Conservation (phyloP, 2,888 invertebrate species). For the Physocephala rufipes region DNA sequence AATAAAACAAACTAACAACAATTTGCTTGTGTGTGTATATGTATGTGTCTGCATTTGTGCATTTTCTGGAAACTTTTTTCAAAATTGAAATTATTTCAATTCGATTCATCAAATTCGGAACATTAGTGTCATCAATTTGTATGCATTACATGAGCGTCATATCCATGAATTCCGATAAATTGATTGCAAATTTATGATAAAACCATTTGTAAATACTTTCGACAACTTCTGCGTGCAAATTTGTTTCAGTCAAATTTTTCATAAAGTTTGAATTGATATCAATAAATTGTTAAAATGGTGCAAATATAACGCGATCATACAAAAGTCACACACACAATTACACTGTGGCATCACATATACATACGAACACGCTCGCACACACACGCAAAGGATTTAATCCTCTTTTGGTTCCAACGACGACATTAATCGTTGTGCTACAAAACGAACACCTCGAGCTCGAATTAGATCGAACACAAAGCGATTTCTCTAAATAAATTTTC, state of each 20-base stretch:
- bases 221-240: not conserved
- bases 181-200: too few species aligned
- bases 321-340: too few species aligned
- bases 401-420: constrained; percentile 34
- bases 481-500: constrained; percentile 15
- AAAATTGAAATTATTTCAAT: constrained; percentile 9
- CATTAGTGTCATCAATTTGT: too few species aligned
- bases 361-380: constrained; percentile 14
- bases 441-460: constrained; percentile 8
- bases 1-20: too few species aligned
- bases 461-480: not conserved
- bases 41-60: not conserved
- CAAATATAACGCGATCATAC: constrained; percentile 6
- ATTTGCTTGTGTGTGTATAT: constrained; percentile 1
- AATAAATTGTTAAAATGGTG: constrained; percentile 1
- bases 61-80: not conserved
- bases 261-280: not conserved
- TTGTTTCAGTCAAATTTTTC: constrained; percentile 10
- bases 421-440: constrained; percentile 1
- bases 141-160: too few species aligned
- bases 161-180: too few species aligned
- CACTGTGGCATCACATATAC: too few species aligned
- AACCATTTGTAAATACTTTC: too few species aligned
- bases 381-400: constrained; percentile 28
- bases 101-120: not conserved